Percentiles rank a stretch among this genome's conserved stretches.
Evolutionary conservation across 2,888 invertebrate species (phyloP).

Genomic region (Netelia fuscicornis): DNA sequence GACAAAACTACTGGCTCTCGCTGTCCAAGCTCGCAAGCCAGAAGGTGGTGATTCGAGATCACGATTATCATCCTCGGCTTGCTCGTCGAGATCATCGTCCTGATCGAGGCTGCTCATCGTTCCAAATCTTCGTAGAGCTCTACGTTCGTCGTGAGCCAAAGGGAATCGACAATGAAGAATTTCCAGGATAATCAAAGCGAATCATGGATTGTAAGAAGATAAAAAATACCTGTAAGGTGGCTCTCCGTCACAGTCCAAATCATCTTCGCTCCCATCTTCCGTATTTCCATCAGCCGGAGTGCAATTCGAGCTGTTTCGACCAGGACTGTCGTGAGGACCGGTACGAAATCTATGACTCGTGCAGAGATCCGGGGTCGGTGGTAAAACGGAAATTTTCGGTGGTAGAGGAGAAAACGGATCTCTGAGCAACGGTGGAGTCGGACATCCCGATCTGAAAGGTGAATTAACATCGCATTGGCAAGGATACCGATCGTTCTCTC

Average conservation of each 20-base stretch:
- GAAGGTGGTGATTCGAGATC: slow-evolving; percentile 83
- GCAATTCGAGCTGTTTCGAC: slow-evolving; percentile 80
- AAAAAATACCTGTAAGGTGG: slow-evolving; percentile 83
- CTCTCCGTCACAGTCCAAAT: slow-evolving; percentile 84
- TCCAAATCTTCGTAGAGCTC: slow-evolving; percentile 84
- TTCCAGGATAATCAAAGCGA: slow-evolving; percentile 6
- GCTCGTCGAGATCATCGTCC: slow-evolving; percentile 82
- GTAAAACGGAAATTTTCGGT: slow-evolving; percentile 91
- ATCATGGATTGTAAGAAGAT: background rate
- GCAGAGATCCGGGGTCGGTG: slow-evolving; percentile 89
- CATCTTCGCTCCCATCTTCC: slow-evolving; percentile 84
- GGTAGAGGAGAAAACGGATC: slow-evolving; percentile 86
- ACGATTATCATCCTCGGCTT: slow-evolving; percentile 79
- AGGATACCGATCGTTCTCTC: slow-evolving; percentile 5
- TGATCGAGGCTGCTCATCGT: slow-evolving; percentile 85
- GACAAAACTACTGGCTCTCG: slow-evolving; percentile 92
- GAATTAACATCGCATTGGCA: slow-evolving; percentile 4
- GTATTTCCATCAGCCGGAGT: slow-evolving; percentile 82
- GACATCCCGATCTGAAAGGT: slow-evolving; percentile 81
- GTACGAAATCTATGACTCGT: slow-evolving; percentile 78
- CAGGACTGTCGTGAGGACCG: slow-evolving; percentile 80
- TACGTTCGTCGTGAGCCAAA: background rate
- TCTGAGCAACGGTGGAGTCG: slow-evolving; percentile 78
- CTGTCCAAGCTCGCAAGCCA: slow-evolving; percentile 91
- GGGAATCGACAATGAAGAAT: background rate